These are phyloP conservation scores for Lepilemur ruficaudatus DNA, from an alignment of 2,797 vertebrate genomes.

Conservation along the genomic window DNA sequence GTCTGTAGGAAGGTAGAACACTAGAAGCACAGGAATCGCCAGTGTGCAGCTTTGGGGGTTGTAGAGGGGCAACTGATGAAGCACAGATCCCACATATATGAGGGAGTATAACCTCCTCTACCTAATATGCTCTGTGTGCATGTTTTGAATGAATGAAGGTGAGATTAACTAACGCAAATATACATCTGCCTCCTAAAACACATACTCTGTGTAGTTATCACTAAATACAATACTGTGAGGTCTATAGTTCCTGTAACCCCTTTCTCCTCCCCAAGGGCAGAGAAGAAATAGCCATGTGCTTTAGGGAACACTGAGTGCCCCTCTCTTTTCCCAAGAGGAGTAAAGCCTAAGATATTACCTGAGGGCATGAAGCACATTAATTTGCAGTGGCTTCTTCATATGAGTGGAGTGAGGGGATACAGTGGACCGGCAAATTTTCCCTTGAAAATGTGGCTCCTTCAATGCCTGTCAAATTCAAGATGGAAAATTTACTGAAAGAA, in stretches of 20 bases:
- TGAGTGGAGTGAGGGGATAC: not conserved
- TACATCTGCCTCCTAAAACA: not conserved
- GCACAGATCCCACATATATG: conserved; percentile 54
- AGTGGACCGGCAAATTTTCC: not conserved
- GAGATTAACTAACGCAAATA: not conserved
- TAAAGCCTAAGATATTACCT: not conserved
- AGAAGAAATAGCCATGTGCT: not conserved
- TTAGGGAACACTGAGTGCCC: not conserved
- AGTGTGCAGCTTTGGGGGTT: not conserved
- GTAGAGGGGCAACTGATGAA: conserved; percentile 31
- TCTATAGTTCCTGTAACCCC: not conserved
- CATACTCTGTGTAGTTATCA: not conserved
- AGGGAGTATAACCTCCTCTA: conserved; percentile 8
- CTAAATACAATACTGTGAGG: conserved; percentile 22
- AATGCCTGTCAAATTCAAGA: not conserved
- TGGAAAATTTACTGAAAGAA: conserved; percentile 30
- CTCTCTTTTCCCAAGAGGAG: not conserved
- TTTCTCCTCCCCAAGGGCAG: conserved; percentile 30
- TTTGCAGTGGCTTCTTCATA: conserved; percentile 9
- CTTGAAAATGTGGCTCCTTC: conserved; percentile 19
- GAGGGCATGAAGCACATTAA: not conserved
- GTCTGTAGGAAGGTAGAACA: not conserved
- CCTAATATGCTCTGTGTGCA: conserved; percentile 2
- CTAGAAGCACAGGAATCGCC: not conserved
- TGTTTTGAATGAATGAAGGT: not conserved